Conservation (phyloP, 2,797 vertebrate genomes). For the Balearica regulorum region DNA sequence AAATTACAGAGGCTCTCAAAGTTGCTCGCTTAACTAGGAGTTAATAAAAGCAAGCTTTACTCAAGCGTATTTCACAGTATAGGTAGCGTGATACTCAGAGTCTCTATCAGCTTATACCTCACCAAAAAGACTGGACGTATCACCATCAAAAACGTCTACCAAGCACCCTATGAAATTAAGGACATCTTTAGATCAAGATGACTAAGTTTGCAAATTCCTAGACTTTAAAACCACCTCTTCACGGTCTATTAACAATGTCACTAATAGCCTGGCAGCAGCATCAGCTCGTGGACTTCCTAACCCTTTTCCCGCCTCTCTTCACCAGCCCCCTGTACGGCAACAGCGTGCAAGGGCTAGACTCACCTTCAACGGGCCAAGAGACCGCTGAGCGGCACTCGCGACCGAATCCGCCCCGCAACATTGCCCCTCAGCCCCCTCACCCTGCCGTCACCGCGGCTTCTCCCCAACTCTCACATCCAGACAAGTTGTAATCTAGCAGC, state of each 20-base stretch:
- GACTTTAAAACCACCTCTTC: neutral
- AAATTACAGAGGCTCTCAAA: neutral
- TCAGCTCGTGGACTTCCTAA: neutral
- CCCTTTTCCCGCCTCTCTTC: neutral
- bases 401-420: fast-evolving
- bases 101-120: neutral
- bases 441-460: neutral
- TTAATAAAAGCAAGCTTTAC: neutral
- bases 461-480: no score
- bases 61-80: neutral
- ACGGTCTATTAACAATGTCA: no score
- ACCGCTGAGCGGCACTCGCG: no score
- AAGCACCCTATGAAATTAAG: neutral
- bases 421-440: neutral
- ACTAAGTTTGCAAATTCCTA: no score
- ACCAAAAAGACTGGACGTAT: neutral
- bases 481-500: neutral
- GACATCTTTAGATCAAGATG: neutral
- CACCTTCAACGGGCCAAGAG: fast-evolving
- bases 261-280: neutral
- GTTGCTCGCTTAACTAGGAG: fast-evolving
- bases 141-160: neutral
- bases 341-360: fast-evolving
- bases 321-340: neutral
- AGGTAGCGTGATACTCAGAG: no score